Evolutionary conservation across 1,140 invertebrate species (phyloP).

Genomic region (Heterodera schachtii): DNA sequence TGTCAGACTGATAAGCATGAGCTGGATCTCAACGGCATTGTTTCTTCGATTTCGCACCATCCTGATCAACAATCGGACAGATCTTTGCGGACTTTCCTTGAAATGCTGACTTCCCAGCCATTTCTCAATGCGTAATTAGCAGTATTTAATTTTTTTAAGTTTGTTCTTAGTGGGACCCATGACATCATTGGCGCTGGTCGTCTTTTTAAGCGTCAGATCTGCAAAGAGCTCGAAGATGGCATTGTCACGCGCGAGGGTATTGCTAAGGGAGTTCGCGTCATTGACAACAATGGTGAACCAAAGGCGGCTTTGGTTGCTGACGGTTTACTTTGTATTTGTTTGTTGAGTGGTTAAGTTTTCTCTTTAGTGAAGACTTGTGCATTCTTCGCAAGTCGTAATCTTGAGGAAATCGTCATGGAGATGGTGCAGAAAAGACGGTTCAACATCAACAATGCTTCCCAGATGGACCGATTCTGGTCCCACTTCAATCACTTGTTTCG

Average conservation of each 20-base stretch:
- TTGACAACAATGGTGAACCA: constrained; percentile 29
- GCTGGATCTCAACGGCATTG: constrained; percentile 5
- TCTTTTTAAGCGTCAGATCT: constrained; percentile 21
- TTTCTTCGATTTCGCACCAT: not conserved
- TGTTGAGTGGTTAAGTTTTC: not conserved
- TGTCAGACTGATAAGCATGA: constrained; percentile 9
- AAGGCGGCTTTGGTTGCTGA: constrained; percentile 33
- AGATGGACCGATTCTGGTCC: constrained; percentile 1
- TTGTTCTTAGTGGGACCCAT: constrained; percentile 29
- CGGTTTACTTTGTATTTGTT: constrained; percentile 9
- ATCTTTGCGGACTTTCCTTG: constrained; percentile 37
- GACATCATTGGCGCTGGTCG: constrained; percentile 27
- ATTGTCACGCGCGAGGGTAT: constrained; percentile 28
- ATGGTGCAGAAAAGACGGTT: constrained; percentile 16
- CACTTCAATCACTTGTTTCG: constrained; percentile 20
- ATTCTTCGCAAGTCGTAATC: constrained; percentile 17
- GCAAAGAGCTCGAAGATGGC: constrained; percentile 26
- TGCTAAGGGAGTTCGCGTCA: constrained; percentile 38
- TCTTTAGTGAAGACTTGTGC: constrained; percentile 36
- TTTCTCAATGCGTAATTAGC: constrained; percentile 32
- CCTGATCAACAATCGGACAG: constrained; percentile 14
- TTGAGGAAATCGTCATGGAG: constrained; percentile 16
- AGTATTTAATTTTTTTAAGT: not conserved
- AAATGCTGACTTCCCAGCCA: constrained; percentile 31
- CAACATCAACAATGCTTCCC: not conserved